Evolutionary conservation across 2,888 invertebrate species (phyloP).

Genomic region (Zootermopsis nevadensis): DNA sequence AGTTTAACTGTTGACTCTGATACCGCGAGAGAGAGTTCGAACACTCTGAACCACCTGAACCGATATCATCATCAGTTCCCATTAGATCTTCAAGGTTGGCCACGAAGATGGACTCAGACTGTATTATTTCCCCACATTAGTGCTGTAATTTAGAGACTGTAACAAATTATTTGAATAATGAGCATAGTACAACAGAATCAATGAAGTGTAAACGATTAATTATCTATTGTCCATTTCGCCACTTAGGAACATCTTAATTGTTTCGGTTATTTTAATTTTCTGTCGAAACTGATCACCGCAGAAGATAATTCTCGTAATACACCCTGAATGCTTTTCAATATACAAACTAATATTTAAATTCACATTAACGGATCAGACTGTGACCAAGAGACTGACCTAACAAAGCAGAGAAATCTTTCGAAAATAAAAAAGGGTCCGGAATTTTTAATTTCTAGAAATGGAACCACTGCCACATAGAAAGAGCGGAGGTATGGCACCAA

Average conservation of each 20-base stretch:
- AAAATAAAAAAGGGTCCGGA: too few species aligned
- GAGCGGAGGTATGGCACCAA: slow-evolving; percentile 58
- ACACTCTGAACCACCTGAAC: slow-evolving; percentile 46
- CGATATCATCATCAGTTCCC: slow-evolving; percentile 52
- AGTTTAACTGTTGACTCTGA: background rate
- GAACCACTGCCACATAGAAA: background rate
- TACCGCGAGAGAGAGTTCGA: background rate
- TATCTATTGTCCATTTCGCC: background rate
- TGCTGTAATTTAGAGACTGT: slow-evolving; percentile 3
- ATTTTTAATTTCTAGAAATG: background rate
- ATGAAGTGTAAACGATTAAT: background rate
- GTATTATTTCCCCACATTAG: slow-evolving; percentile 22
- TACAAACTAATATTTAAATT: background rate
- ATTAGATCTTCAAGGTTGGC: slow-evolving; percentile 62
- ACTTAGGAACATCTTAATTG: background rate
- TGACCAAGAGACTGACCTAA: background rate
- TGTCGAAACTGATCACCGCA: background rate
- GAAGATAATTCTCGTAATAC: background rate
- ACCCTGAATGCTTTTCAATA: background rate
- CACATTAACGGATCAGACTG: background rate
- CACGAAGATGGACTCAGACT: slow-evolving; percentile 57
- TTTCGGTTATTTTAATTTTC: background rate
- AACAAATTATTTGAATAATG: background rate
- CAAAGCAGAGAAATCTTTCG: background rate
- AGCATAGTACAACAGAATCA: background rate